Evolutionary conservation across 1,140 invertebrate species (phyloP).

Genomic region (Magallana gigas): DNA sequence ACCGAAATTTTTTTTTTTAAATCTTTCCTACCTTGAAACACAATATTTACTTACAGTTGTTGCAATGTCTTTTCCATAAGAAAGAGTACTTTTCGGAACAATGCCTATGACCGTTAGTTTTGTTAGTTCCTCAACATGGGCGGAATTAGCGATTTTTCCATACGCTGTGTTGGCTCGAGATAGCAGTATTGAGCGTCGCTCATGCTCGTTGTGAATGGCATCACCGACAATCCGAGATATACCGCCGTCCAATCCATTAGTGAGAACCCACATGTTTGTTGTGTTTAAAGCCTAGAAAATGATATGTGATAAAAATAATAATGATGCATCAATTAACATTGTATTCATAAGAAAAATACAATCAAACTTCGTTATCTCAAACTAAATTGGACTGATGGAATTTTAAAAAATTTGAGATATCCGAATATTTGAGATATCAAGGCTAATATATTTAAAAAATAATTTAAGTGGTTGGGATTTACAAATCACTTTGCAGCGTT

Average conservation of each 20-base stretch:
- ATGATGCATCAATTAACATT: no score
- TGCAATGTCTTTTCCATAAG: conserved; percentile 53
- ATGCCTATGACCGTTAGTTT: conserved; percentile 64
- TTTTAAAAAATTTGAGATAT: no score
- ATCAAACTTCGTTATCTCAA: no score
- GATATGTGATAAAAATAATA: no score
- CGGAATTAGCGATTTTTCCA: conserved; percentile 29
- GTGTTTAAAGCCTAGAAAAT: conserved; percentile 72
- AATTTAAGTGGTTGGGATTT: no score
- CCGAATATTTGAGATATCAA: no score
- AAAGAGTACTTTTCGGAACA: conserved; percentile 45
- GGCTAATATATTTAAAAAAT: no score
- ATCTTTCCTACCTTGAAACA: background rate
- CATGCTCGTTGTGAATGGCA: conserved; percentile 73
- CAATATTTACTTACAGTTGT: conserved; percentile 46
- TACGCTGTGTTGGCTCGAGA: conserved; percentile 31
- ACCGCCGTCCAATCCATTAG: conserved; percentile 76
- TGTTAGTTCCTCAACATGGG: conserved; percentile 51
- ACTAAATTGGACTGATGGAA: no score
- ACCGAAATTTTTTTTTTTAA: no score
- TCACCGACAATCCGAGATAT: conserved; percentile 77
- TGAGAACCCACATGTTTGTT: conserved; percentile 79
- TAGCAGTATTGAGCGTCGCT: conserved; percentile 52
- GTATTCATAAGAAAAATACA: no score
- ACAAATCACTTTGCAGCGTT: no score